phyloP scores from a whole-genome alignment of 2,113 vertebrate species.

The Alethe diademata region DNA sequence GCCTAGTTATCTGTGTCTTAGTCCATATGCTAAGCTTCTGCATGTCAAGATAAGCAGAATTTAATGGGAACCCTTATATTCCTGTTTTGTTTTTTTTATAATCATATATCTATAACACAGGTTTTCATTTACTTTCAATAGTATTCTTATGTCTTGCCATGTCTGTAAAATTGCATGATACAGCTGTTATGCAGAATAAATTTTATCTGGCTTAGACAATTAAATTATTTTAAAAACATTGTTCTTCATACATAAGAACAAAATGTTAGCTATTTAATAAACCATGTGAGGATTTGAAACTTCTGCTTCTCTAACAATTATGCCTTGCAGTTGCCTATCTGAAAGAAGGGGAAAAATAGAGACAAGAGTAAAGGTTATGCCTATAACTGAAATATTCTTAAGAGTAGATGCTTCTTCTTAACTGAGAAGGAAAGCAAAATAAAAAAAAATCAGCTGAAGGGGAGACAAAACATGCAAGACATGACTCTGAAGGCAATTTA shows the following conservation, averaged over 20 bases:
- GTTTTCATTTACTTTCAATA: neutral
- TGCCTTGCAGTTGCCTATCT: neutral
- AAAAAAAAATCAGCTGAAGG: neutral
- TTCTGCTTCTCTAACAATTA: conserved; percentile 27
- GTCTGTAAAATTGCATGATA: neutral
- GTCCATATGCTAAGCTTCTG: neutral
- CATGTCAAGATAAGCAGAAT: neutral
- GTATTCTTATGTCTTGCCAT: neutral
- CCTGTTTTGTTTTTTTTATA: neutral
- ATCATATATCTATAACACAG: neutral
- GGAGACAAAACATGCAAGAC: neutral
- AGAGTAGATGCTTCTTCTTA: conserved; percentile 9
- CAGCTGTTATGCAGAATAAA: neutral
- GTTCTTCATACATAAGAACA: conserved; percentile 43
- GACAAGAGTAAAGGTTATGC: neutral
- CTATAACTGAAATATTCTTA: conserved; percentile 28
- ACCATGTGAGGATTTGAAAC: conserved; percentile 33
- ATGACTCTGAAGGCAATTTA: neutral
- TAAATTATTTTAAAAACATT: conserved; percentile 55
- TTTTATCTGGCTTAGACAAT: conserved; percentile 39
- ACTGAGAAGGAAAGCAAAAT: neutral
- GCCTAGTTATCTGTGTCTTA: neutral
- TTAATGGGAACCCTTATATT: neutral
- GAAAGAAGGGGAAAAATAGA: neutral
- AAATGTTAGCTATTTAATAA: conserved; percentile 50